These are phyloP conservation scores for Pterobdella sp. DNA, from an alignment of 2,888 invertebrate species.

Conservation along the genomic window DNA sequence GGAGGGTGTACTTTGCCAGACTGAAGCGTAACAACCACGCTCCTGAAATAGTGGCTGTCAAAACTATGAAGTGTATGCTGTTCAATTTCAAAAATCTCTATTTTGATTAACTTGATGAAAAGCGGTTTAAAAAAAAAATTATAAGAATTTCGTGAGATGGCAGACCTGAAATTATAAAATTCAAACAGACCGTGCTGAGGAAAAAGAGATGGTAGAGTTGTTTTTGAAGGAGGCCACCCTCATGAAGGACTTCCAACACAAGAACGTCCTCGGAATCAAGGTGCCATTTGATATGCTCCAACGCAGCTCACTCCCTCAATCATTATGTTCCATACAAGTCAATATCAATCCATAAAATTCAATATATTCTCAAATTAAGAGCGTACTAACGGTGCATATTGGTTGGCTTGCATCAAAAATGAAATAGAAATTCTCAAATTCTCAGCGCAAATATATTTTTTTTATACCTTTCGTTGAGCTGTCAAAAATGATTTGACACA, in stretches of 20 bases:
- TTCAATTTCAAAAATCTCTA: not conserved
- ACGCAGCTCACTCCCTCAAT: not conserved
- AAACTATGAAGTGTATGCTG: constrained; percentile 47
- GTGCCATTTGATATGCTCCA: not conserved
- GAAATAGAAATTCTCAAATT: too few relatives aligned
- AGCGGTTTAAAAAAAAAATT: not conserved
- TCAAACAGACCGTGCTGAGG: constrained; percentile 37
- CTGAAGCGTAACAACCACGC: constrained; percentile 19
- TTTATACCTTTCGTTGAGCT: too few relatives aligned
- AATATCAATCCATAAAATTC: too few relatives aligned
- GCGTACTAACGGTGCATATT: too few relatives aligned
- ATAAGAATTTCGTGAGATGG: not conserved
- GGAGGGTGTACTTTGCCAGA: constrained; percentile 34
- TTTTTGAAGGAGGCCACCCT: constrained; percentile 54
- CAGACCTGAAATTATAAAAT: not conserved
- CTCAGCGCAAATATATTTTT: too few relatives aligned
- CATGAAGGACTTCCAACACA: constrained; percentile 54
- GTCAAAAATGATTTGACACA: too few relatives aligned
- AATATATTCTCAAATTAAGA: too few relatives aligned
- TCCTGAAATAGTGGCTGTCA: constrained; percentile 42
- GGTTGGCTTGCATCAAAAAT: too few relatives aligned
- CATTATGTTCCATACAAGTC: too few relatives aligned
- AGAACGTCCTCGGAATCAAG: constrained; percentile 49
- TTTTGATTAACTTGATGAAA: not conserved
- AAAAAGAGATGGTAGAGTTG: constrained; percentile 45